Base-by-base conservation (phyloP, 2,113 vertebrate species). In the Gobio gobio region DNA sequence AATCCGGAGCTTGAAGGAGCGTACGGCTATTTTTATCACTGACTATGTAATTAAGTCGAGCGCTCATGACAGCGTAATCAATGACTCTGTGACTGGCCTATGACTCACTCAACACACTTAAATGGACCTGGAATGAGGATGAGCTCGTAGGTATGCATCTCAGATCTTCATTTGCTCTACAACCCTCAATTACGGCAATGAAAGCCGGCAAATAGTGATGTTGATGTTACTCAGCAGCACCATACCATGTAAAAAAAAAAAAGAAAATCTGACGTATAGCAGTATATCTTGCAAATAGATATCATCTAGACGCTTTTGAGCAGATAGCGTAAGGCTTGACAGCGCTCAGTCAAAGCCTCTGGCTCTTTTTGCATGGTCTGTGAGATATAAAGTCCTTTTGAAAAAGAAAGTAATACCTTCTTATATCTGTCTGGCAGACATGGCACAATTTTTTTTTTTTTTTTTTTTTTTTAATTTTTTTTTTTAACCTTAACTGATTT, bases 271-370 rank as follows among this genome's bases (percentile, higher is more conserved):
- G 36, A 47, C 36, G 45, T 79, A 43, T 63, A 61, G 58, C 40
- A 18, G 29, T 43, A 10, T 18, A 47, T 63, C 36, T 79, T 45
- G 4, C n/a, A n/a, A 26, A 63, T 29, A 79, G 40, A 79, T 63
- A 77, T 47, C 43, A 33, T 51, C 58, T 59, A n/a, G 29, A 58
- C 59, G 22, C 83, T 68, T 47, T 33, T 43, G 64, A 80, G 78
- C 49, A 59, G 76, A 59, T 72, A 78, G 56, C 9, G 61, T 36
- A 85, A 26, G 73, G 43, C 54, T 75, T 75, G 72, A 76, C 83
- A 83, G 24, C 26, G 58, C 73, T 77, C 72, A 36, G 73, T 64
- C 26, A 64, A 40, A 49, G 40, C 73, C 43, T 51, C 8, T 0
- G 59, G 83, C 40, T 77, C 40, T 56, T 56, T 75, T 9, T 74